Conservation (phyloP, 2,113 vertebrate genomes). For the Gobio gobio region DNA sequence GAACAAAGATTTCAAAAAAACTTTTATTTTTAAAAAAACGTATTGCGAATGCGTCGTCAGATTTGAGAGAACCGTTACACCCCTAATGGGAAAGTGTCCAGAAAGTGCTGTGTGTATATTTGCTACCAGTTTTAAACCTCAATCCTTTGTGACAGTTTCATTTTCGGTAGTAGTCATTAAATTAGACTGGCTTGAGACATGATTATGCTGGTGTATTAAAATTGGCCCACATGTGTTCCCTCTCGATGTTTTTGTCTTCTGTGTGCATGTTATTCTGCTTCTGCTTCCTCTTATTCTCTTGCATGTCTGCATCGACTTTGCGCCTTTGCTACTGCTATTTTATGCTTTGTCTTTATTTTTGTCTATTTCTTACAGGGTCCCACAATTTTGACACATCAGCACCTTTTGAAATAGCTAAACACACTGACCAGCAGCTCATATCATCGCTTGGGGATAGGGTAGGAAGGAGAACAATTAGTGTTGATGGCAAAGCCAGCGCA, state of each 20-base stretch:
- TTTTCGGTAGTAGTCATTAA: neutral
- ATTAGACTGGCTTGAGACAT: neutral
- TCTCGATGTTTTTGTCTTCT: slow-evolving; percentile 12
- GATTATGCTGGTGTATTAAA: slow-evolving; percentile 19
- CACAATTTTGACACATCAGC: slow-evolving; percentile 73
- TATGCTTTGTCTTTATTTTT: slow-evolving; percentile 56
- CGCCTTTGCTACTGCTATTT: slow-evolving; percentile 48
- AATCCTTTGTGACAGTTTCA: neutral
- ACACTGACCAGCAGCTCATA: slow-evolving; percentile 50
- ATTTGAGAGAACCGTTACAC: too few relatives aligned
- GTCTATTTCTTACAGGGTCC: slow-evolving; percentile 76
- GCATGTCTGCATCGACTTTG: neutral
- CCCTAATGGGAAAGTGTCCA: neutral
- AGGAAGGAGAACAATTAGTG: slow-evolving; percentile 36
- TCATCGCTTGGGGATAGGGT: slow-evolving; percentile 35
- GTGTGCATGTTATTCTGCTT: neutral
- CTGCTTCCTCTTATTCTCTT: slow-evolving; percentile 4
- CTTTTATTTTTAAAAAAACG: too few relatives aligned
- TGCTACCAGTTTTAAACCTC: neutral
- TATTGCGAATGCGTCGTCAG: too few relatives aligned
- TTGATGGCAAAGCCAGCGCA: slow-evolving; percentile 52
- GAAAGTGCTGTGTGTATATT: neutral
- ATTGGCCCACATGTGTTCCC: neutral
- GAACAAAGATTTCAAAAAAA: too few relatives aligned
- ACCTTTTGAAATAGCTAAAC: slow-evolving; percentile 59